Evolutionary conservation across 53 echinoderm and acorn worm genomes (phyloP), one percentile per base, ranked within the genome.

Genomic region (Antedon mediterranea): DNA sequence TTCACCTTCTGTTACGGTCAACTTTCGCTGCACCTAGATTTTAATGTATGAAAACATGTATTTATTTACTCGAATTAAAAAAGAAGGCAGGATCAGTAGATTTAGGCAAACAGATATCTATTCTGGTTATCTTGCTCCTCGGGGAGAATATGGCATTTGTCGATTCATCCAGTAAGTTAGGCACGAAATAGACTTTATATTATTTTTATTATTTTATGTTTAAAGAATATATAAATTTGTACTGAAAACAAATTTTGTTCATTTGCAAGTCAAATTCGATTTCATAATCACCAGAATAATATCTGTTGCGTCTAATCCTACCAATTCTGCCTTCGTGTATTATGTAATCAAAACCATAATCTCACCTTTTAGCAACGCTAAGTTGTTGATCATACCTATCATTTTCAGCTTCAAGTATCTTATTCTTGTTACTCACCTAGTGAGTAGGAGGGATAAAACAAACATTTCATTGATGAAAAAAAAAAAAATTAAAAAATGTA

Each of bases 1-100:
- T 33, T 89, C 89, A 33, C 83, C 81, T 80, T 89, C 89, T 72
- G 86, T 71, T 43, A 89, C 89, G 18, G 84, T 81, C 75, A 83
- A 71, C 81, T 86, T 89, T 78, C 89, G 79, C 23, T 79, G 74
- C 44, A 74, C 79, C 85, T 84, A 42, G 34, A 44, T 71, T 23
- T 28, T 14, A 74, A 74, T 13, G 57, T 57, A 57, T 57, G 57
- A 57, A 57, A 15, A 23, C 23, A 2, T 57, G 20, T 57, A 2
- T 18, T 3, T 57, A 2, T 57, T 11, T 57, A 11, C 57, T 11
- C 9, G 23, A 57, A 2, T 57, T 11, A 23, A 57, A 57, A 23
- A 23, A 13, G 23, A 57, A 57, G 57, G 23, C 57, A 15, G 57
- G 57, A 11, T 57, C 23, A 23, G 23, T 23, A 57, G 57, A 57